phyloP scores from a whole-genome alignment of 2,888 invertebrate genomes.

The Tiliacea aurago region DNA sequence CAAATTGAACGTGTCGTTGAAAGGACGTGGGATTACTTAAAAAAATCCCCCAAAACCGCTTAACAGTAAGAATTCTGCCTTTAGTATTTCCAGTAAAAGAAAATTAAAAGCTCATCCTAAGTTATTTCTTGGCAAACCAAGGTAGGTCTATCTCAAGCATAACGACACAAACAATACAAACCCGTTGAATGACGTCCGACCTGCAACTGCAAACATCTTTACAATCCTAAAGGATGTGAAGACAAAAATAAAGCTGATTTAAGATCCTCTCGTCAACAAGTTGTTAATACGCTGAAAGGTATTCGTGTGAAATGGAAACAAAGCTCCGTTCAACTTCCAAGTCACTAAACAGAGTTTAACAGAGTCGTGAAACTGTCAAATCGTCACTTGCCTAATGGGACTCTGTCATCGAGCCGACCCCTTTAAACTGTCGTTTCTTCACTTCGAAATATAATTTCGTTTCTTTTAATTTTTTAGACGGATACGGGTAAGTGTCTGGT shows the following conservation, averaged over 20 bases:
- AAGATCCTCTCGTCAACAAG: conserved; percentile 63
- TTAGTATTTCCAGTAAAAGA: neutral
- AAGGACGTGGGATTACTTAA: neutral
- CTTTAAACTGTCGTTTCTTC: conserved; percentile 86
- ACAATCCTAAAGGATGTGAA: conserved; percentile 64
- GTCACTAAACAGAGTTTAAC: conserved; percentile 69
- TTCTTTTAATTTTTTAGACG: conserved; percentile 70
- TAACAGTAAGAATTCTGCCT: neutral
- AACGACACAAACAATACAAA: conserved; percentile 19
- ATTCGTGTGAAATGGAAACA: conserved; percentile 82
- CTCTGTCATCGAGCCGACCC: conserved; percentile 85
- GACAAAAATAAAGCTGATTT: conserved; percentile 58
- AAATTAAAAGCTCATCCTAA: neutral
- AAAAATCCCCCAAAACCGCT: neutral
- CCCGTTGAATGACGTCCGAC: conserved; percentile 33
- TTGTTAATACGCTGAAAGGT: conserved; percentile 78
- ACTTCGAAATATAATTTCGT: conserved; percentile 73
- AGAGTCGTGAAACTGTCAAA: conserved; percentile 82
- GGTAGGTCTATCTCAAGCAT: neutral
- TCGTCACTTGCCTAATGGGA: conserved; percentile 87
- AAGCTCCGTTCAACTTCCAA: conserved; percentile 77
- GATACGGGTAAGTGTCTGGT: conserved; percentile 70
- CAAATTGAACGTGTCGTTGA: neutral
- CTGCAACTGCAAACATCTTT: conserved; percentile 42
- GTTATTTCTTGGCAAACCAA: neutral